These are phyloP conservation scores for Aldrovandia affinis DNA, from an alignment of 2,797 vertebrate species.

Conservation along the genomic window DNA sequence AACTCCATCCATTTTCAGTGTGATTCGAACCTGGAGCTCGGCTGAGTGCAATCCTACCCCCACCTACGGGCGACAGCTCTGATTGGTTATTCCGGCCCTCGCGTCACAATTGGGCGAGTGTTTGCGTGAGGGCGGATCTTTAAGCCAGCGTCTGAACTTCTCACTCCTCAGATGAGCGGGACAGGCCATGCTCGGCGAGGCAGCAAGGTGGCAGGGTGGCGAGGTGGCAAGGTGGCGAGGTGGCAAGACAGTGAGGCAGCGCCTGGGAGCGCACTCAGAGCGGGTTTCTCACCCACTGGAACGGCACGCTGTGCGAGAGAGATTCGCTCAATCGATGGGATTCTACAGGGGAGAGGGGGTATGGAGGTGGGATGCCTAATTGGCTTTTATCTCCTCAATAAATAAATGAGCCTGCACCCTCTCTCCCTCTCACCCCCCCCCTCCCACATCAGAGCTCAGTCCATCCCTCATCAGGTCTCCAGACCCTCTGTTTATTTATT, in stretches of 20 bases:
- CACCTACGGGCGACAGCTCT: background rate
- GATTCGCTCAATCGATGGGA: background rate
- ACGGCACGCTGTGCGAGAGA: background rate
- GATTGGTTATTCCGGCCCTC: background rate
- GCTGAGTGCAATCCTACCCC: too few species aligned
- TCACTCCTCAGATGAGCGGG: background rate
- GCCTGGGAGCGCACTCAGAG: background rate
- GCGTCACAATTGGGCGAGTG: background rate
- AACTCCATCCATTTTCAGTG: too few species aligned
- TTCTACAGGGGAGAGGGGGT: background rate
- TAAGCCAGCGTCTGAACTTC: background rate
- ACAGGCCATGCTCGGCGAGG: background rate
- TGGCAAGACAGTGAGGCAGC: too few species aligned
- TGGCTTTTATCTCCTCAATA: background rate
- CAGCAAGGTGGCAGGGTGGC: too few species aligned
- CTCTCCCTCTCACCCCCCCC: too few species aligned
- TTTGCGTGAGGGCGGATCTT: background rate
- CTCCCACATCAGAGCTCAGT: background rate
- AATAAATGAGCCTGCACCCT: background rate
- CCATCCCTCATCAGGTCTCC: too few species aligned
- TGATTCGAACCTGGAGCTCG: too few species aligned
- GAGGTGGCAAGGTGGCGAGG: too few species aligned
- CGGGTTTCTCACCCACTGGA: background rate
- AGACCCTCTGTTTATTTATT: background rate
- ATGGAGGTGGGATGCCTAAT: background rate